These are phyloP conservation scores for Scolanthus callimorphus DNA, from an alignment of 92 coral and sea anemone genomes.

Conservation along the genomic window DNA sequence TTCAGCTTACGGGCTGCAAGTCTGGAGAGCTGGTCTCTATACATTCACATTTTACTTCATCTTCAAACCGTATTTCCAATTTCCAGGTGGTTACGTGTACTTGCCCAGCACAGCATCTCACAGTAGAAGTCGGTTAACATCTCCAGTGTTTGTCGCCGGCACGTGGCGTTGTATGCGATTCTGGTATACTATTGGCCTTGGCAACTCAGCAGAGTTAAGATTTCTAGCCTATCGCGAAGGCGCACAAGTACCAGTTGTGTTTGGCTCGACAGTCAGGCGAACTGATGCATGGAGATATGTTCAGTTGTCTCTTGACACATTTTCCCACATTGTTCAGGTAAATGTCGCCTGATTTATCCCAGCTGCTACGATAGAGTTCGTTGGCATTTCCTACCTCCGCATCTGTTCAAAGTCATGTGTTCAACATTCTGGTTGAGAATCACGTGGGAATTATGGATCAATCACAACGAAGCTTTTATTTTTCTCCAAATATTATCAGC, in stretches of 20 bases:
- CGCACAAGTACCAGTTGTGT: background rate
- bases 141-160: slow-evolving; percentile 13
- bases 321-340: background rate
- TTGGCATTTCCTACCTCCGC: too few species aligned
- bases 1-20: too few species aligned
- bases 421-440: too few species aligned
- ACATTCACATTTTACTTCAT: too few species aligned
- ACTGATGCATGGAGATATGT: slow-evolving; percentile 16
- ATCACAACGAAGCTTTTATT: too few species aligned
- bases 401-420: too few species aligned
- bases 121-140: background rate
- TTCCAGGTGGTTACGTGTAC: slow-evolving; percentile 3
- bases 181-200: slow-evolving; percentile 37
- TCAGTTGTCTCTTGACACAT: background rate
- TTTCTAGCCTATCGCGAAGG: background rate
- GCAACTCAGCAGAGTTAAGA: slow-evolving; percentile 8
- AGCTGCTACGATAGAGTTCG: too few species aligned
- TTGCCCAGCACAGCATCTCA: background rate
- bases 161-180: slow-evolving; percentile 46
- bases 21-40: too few species aligned
- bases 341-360: too few species aligned
- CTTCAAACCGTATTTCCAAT: background rate
- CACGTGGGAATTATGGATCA: too few species aligned
- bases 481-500: too few species aligned
- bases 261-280: slow-evolving; percentile 4